phyloP scores from a whole-genome alignment of 2,888 invertebrate genomes.

The Colletes collaris region DNA sequence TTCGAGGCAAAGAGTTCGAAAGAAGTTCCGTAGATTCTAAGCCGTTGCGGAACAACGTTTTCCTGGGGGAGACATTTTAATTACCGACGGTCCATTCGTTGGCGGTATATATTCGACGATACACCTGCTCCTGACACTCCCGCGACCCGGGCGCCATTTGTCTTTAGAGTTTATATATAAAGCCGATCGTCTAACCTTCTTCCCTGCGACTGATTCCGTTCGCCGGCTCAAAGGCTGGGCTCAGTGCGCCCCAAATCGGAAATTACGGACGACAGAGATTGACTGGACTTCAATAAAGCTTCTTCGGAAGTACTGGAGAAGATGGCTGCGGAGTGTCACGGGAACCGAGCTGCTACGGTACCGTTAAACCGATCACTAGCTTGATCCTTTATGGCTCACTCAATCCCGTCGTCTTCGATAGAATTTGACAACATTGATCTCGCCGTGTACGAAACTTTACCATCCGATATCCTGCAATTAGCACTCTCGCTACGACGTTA shows the following conservation, averaged over 20 bases:
- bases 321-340: conserved; percentile 65
- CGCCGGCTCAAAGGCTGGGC: conserved; percentile 63
- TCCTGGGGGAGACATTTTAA: conserved; percentile 78
- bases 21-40: conserved; percentile 48
- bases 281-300: conserved; percentile 77
- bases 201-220: conserved; percentile 39
- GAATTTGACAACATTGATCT: conserved; percentile 61
- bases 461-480: conserved; percentile 9
- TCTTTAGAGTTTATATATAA: conserved; percentile 78
- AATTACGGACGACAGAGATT: conserved; percentile 72
- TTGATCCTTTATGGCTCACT: conserved; percentile 51
- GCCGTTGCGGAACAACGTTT: conserved; percentile 46
- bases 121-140: conserved; percentile 75
- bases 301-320: conserved; percentile 63
- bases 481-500: too few species aligned
- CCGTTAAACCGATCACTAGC: conserved; percentile 60
- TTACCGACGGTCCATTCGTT: conserved; percentile 74
- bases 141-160: conserved; percentile 75
- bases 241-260: conserved; percentile 66
- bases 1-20: conserved; percentile 38
- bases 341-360: conserved; percentile 46
- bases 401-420: conserved; percentile 55
- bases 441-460: neutral
- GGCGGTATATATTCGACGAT: conserved; percentile 73
- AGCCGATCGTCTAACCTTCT: conserved; percentile 60